Evolutionary conservation across 1,140 invertebrate genomes (phyloP), one percentile per base, ranked within the genome.

Genomic region (Plutomurus gul): DNA sequence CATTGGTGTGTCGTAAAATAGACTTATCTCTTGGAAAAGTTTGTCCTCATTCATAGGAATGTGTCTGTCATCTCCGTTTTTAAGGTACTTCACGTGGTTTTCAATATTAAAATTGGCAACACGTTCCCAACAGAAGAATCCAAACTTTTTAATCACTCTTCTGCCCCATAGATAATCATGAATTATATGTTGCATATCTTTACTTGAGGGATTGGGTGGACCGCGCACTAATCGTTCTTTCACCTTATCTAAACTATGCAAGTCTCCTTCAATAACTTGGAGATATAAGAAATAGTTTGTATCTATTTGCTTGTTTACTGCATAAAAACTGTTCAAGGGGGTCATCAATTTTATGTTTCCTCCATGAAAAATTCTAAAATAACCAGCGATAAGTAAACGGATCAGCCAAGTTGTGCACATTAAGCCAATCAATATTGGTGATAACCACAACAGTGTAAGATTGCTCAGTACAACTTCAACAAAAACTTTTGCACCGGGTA

Each of bases 91-190:
- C n/a, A 72, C n/a, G 13, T 40, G 36, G 10, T 72, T 27, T 16
- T n/a, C 7, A 25, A 16, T 13, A 4, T 72, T 40, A 25, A 70
- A 70, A 8, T 40, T 20, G 0, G 39, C 30, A 8, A 72, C 7
- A 25, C 22, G 36, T 27, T 72, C 70, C 70, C 70, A 72, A 13
- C 70, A 72, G 40, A 18, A 72, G 30, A 39, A 72, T 20, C 70
- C 70, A 8, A 72, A 40, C 36, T 72, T 72, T 22, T 36, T 72
- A 7, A 72, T 25, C 25, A 39, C 20, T 43, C 36, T 72, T 4
- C 36, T n/a, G 33, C 33, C 27, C 27, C 11, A 10, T 43, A 43
- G 7, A 7, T 60, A 33, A 60, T 30, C 13, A 27, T 60, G 25
- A n/a, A 33, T 60, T 60, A 6, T 33, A n/a, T 33, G 13, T 10